These are phyloP conservation scores for Catostylus mosaicus DNA, from an alignment of 30 jellyfish, hydroid and myxozoan species.

Conservation along the genomic window DNA sequence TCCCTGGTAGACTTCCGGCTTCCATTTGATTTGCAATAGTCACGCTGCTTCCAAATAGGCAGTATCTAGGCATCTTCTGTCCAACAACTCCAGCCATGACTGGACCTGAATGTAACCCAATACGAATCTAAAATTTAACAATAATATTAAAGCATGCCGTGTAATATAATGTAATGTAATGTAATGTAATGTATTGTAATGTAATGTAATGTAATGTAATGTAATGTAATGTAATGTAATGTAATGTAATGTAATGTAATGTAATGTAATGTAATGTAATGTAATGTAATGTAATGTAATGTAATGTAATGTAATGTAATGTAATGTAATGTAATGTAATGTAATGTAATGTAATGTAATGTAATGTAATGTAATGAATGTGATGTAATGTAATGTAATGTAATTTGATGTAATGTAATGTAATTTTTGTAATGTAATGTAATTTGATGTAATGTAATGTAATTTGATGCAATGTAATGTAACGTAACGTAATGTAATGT, in stretches of 20 bases:
- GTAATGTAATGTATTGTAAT: not conserved
- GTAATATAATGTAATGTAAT: not conserved
- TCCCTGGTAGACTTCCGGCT: conserved; percentile 77
- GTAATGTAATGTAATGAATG: conserved; percentile 5
- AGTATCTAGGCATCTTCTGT: conserved; percentile 87
- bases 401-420: no score
- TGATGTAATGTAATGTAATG: no score
- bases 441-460: no score
- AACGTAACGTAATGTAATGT: conserved; percentile 9
- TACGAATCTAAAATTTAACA: conserved; percentile 72
- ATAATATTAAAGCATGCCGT: no score
- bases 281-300: not conserved
- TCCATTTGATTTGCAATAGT: conserved; percentile 87
- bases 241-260: not conserved
- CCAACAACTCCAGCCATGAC: conserved; percentile 97
- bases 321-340: conserved; percentile 14
- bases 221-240: not conserved
- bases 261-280: not conserved
- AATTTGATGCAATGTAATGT: no score
- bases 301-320: conserved; percentile 1
- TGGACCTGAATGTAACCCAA: conserved; percentile 87
- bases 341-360: conserved; percentile 11
- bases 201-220: not conserved
- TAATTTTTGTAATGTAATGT: no score
- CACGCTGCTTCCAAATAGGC: conserved; percentile 83